Percentiles rank a stretch among this genome's conserved stretches.
phyloP scores from a whole-genome alignment of 2,888 invertebrate species.

The Lasiommata megera region DNA sequence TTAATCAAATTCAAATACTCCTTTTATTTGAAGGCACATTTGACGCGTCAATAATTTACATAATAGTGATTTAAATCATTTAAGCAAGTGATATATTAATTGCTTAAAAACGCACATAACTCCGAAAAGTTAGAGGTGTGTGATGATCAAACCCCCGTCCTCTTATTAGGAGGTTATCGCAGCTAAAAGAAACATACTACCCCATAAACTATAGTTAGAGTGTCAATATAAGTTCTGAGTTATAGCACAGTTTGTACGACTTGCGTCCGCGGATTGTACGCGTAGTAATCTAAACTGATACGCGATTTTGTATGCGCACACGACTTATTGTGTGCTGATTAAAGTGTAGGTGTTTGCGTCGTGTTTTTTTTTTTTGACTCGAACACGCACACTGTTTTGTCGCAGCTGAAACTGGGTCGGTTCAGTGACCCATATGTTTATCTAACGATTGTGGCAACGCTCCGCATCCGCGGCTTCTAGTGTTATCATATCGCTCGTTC shows the following conservation, averaged over 20 bases:
- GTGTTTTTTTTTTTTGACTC: constrained; percentile 67
- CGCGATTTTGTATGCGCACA: constrained; percentile 20
- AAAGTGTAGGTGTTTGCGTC: constrained; percentile 43
- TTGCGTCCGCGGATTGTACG: neutral
- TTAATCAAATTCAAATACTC: no score
- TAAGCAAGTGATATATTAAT: no score
- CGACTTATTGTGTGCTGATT: constrained; percentile 41
- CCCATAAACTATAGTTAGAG: neutral
- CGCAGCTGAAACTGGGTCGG: constrained; percentile 73
- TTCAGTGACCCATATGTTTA: constrained; percentile 81
- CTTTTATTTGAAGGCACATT: no score
- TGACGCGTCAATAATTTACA: no score
- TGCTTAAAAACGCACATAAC: no score
- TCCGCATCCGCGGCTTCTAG: constrained; percentile 50
- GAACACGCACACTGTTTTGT: constrained; percentile 56
- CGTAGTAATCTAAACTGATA: constrained; percentile 12
- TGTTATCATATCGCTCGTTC: constrained; percentile 66
- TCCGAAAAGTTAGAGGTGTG: no score
- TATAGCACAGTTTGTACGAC: neutral
- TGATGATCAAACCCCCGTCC: no score
- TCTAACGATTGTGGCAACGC: constrained; percentile 72
- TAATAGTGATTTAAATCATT: no score
- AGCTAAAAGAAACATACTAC: neutral
- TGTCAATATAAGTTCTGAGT: neutral
- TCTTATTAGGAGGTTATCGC: no score